phyloP scores from a whole-genome alignment of 2,797 vertebrate species.

The Okamejei kenojei region DNA sequence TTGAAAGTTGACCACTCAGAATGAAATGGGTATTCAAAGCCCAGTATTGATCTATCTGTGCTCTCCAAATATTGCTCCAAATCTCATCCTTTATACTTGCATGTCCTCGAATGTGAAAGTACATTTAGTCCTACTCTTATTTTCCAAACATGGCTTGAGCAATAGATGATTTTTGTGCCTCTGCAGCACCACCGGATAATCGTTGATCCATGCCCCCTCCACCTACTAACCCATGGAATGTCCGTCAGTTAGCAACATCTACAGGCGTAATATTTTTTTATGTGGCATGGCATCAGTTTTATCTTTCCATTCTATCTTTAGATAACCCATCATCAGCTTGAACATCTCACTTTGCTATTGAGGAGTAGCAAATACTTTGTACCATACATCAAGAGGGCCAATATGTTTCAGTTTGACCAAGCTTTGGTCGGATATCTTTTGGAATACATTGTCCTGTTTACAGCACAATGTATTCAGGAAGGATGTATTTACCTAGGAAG shows the following conservation, averaged over 20 bases:
- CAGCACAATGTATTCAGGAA: neutral
- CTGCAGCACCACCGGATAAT: neutral
- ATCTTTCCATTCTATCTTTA: neutral
- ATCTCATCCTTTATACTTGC: neutral
- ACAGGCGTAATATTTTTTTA: neutral
- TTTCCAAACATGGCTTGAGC: neutral
- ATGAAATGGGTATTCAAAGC: too few relatives aligned
- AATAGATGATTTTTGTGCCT: neutral
- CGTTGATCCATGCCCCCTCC: neutral
- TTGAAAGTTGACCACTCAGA: too few relatives aligned
- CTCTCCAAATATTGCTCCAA: neutral
- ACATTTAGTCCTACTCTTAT: neutral
- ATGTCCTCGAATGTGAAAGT: neutral
- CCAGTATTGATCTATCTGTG: neutral
- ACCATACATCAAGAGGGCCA: neutral
- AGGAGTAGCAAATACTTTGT: neutral
- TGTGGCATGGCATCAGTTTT: neutral
- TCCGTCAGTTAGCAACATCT: neutral
- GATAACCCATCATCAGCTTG: neutral
- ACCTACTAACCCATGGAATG: neutral
- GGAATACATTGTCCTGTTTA: neutral
- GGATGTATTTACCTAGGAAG: neutral
- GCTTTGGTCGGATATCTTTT: neutral
- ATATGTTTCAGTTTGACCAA: neutral
- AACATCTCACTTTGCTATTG: neutral